Evolutionary conservation across 2,888 invertebrate species (phyloP).

Genomic region (Hirtodrosophila duncani): DNA sequence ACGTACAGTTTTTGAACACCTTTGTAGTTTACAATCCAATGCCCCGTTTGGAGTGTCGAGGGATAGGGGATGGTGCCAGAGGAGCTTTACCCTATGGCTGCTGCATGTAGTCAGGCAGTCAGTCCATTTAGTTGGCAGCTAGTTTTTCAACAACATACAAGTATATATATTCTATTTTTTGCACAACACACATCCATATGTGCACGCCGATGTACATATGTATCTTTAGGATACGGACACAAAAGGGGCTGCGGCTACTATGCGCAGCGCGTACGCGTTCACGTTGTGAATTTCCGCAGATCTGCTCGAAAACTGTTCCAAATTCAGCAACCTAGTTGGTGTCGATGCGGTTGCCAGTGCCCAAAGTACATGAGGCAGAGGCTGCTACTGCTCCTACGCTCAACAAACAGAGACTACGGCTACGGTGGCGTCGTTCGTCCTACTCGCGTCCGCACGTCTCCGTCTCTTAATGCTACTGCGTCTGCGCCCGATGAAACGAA

Average conservation of each 20-base stretch:
- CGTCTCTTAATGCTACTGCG: conserved; percentile 22
- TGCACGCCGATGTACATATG: conserved; percentile 12
- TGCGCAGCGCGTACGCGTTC: conserved; percentile 13
- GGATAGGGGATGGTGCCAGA: conserved; percentile 4
- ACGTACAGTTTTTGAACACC: conserved; percentile 4
- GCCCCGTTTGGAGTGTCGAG: not conserved
- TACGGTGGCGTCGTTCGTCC: conserved; percentile 2
- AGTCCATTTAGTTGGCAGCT: conserved; percentile 38
- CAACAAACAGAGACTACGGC: conserved; percentile 4
- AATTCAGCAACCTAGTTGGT: conserved; percentile 51
- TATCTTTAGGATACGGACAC: conserved; percentile 1
- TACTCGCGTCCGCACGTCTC: too few species aligned
- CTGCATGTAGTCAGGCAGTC: conserved; percentile 4
- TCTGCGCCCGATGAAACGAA: conserved; percentile 31
- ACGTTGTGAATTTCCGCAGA: conserved; percentile 46
- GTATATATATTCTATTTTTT: conserved; percentile 67
- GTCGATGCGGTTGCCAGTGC: conserved; percentile 13
- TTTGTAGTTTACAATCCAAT: conserved; percentile 1
- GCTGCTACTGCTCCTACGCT: conserved; percentile 35
- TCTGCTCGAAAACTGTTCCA: conserved; percentile 56
- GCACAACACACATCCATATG: conserved; percentile 39
- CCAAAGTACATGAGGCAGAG: conserved; percentile 28
- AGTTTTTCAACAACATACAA: conserved; percentile 33
- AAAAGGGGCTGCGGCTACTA: too few species aligned
- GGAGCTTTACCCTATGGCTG: conserved; percentile 37